Evolutionary conservation across 2,888 invertebrate genomes (phyloP), one percentile per base, ranked within the genome.

Genomic region (Hirtodrosophila cameraria): DNA sequence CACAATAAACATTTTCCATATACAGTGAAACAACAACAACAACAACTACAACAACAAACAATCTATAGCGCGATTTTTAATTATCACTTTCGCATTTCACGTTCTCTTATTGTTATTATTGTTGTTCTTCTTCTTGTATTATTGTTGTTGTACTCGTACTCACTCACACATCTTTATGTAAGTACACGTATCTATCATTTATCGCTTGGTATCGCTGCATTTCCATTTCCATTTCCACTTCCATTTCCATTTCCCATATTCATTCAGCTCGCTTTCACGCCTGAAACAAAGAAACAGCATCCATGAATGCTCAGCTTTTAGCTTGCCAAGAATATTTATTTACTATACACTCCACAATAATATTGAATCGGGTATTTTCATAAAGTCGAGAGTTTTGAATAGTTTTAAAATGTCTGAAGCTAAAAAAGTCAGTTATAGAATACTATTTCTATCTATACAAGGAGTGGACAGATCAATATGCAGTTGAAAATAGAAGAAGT

Each of bases 21-120:
- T 45, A 42, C 25, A 3, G 11, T 23, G 27, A 20, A 43, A 53
- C 36, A 58, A 36, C 54, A 61, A 46, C 42, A 55, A 23, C 39
- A 35, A 7, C 46, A 27, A 42, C 50, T 43, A 25, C 23, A 61
- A 64, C 58, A 58, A 63, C 74, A 16, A 61, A 64, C 58, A 58
- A 63, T 77, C 77, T 74, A 79, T 72, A 58, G 78, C 69, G 74
- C 77, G 68, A 77, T 86, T 82, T 82, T 82, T 82, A 82, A 82
- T 82, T 82, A 82, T 82, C 84, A 82, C 86, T 82, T 82, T 84
- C 81, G 69, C 66, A 75, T 55, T 74, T 71, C 59, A 75, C 71
- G 59, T 70, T 65, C 60, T 50, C 38, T 48, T 35, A 57, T 23
- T 23, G 5, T 18, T 18, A 18, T 18, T 18, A 18, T 18, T 18